Evolutionary conservation across 2,113 vertebrate genomes (phyloP).

Genomic region (Herpailurus yagouaroundi): DNA sequence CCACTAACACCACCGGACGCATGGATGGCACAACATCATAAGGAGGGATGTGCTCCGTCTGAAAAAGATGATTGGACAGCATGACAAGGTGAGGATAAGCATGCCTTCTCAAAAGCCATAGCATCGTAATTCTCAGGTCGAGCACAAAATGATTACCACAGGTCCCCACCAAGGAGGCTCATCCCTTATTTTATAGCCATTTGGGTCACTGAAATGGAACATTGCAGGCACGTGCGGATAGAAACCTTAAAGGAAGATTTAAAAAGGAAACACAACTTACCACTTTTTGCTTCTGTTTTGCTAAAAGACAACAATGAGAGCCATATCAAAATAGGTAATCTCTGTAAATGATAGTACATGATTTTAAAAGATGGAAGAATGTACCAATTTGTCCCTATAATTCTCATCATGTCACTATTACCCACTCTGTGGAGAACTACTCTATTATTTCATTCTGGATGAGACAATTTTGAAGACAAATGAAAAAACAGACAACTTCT

Average conservation of each 20-base stretch:
- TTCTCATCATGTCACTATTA: background rate
- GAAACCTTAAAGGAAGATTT: slow-evolving; percentile 58
- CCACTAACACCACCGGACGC: slow-evolving; percentile 97
- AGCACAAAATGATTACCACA: background rate
- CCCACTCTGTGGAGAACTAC: background rate
- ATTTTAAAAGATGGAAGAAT: slow-evolving; percentile 60
- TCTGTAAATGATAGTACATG: slow-evolving; percentile 35
- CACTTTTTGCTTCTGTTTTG: slow-evolving; percentile 99
- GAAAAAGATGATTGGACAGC: slow-evolving; percentile 67
- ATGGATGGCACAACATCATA: slow-evolving; percentile 99
- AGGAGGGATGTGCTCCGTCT: slow-evolving; percentile 97
- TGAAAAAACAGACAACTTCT: background rate
- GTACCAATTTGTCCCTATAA: background rate
- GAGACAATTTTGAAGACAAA: background rate
- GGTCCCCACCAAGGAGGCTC: slow-evolving; percentile 44
- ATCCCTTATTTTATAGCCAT: slow-evolving; percentile 19
- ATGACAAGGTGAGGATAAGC: background rate
- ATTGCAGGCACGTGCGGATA: slow-evolving; percentile 25
- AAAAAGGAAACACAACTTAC: slow-evolving; percentile 89
- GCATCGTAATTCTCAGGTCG: background rate
- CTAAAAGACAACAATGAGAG: slow-evolving; percentile 89
- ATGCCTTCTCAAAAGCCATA: background rate
- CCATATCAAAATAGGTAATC: slow-evolving; percentile 79
- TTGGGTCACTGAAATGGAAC: slow-evolving; percentile 49
- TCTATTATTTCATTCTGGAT: background rate